A percentile compares a stretch with the other conserved stretches of the same genome.
These are phyloP conservation scores for Sarcophilus harrisii DNA, from an alignment of 2,797 vertebrate species.

Conservation along the genomic window DNA sequence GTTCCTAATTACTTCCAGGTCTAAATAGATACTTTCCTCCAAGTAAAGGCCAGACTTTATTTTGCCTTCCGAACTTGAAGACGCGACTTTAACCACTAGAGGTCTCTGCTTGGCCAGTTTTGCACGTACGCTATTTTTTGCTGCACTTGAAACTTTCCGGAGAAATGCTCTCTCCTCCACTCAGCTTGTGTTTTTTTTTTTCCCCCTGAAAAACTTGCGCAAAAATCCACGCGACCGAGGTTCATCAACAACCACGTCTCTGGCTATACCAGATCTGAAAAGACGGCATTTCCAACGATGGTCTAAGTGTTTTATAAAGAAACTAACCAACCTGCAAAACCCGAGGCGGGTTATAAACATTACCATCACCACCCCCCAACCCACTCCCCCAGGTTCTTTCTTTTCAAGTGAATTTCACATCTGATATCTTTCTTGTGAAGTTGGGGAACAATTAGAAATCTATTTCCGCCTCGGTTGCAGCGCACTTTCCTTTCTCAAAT, in stretches of 20 bases:
- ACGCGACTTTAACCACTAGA: constrained; percentile 82
- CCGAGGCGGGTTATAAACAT: constrained; percentile 15
- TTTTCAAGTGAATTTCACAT: constrained; percentile 64
- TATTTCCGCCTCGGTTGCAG: constrained; percentile 50
- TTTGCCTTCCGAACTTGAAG: constrained; percentile 73
- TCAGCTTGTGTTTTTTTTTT: constrained; percentile 76
- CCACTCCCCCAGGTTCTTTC: constrained; percentile 45
- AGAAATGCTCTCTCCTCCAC: constrained; percentile 81
- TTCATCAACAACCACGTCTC: constrained; percentile 31
- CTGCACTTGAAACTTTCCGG: constrained; percentile 90
- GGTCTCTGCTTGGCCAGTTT: constrained; percentile 86
- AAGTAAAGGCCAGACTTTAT: constrained; percentile 81
- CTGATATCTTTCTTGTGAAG: neutral
- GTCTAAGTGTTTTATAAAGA: neutral
- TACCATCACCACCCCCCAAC: neutral
- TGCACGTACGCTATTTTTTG: constrained; percentile 81
- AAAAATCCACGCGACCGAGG: constrained; percentile 78
- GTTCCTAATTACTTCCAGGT: constrained; percentile 75
- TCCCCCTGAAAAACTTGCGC: constrained; percentile 72
- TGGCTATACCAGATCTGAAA: constrained; percentile 30
- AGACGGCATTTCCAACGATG: constrained; percentile 1
- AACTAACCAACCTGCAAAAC: constrained; percentile 32
- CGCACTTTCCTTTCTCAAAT: constrained; percentile 17
- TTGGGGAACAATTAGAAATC: constrained; percentile 61
- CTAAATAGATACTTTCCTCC: constrained; percentile 71